Percentiles rank a stretch among this genome's conserved stretches.
Evolutionary conservation across 92 coral and sea anemone genomes (phyloP).

Genomic region (Porites lobata): DNA sequence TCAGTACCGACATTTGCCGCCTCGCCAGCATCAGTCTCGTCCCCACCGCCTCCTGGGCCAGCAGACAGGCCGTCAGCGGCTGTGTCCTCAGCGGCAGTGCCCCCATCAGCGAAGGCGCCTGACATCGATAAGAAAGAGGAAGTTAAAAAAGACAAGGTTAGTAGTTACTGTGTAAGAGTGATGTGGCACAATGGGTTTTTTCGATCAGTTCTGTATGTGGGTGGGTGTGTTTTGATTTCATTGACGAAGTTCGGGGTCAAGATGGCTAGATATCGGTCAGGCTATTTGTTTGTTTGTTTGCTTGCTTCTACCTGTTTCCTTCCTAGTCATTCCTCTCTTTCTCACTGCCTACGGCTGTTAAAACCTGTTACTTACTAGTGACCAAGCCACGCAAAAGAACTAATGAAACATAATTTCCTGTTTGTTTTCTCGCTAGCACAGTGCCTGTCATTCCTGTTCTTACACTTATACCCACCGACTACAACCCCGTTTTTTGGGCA

Average conservation of each 20-base stretch:
- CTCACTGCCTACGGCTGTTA: too few relatives aligned
- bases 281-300: too few relatives aligned
- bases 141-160: constrained; percentile 74
- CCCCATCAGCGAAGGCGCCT: constrained; percentile 34
- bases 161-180: not conserved
- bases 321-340: too few relatives aligned
- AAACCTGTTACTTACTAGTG: too few relatives aligned
- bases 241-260: not conserved
- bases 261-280: not conserved
- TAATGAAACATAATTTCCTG: too few relatives aligned
- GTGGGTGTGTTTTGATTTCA: not conserved
- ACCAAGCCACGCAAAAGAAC: too few relatives aligned
- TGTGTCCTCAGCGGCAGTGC: constrained; percentile 22
- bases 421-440: too few relatives aligned
- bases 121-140: constrained; percentile 25
- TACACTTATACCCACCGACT: too few relatives aligned
- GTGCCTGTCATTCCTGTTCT: too few relatives aligned
- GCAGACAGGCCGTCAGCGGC: constrained; percentile 26
- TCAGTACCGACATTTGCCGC: constrained; percentile 36
- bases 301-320: too few relatives aligned
- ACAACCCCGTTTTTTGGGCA: too few relatives aligned
- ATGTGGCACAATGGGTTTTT: not conserved
- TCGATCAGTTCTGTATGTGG: too few relatives aligned
- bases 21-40: constrained; percentile 39
- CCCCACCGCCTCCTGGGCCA: constrained; percentile 52